phyloP scores from a whole-genome alignment of 2,113 vertebrate genomes.

The Semicossyphus pulcher region DNA sequence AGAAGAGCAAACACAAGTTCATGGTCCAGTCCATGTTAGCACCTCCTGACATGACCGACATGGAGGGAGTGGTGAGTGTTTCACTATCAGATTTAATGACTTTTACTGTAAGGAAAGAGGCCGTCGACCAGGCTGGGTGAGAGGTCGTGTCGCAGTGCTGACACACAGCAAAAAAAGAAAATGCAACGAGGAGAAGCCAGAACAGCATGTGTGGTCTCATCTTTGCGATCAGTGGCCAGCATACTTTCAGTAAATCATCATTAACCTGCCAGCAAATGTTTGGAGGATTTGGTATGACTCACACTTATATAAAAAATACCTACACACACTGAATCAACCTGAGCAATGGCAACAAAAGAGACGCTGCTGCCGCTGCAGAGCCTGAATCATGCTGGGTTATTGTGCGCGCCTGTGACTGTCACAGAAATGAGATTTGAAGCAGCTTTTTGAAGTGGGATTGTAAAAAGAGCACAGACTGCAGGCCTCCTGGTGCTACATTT shows the following conservation, averaged over 20 bases:
- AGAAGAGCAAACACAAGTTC: conserved; percentile 99
- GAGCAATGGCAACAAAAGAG: background rate
- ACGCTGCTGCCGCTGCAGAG: background rate
- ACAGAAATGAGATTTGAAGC: conserved; percentile 32
- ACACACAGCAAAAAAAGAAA: conserved; percentile 14
- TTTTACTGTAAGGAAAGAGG: conserved; percentile 7
- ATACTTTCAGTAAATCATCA: conserved; percentile 22
- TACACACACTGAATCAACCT: background rate
- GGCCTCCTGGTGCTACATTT: background rate
- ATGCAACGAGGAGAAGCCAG: background rate
- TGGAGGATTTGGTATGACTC: conserved; percentile 5
- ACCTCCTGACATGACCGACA: conserved; percentile 96
- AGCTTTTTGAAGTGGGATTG: conserved; percentile 18
- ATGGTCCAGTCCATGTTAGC: conserved; percentile 99
- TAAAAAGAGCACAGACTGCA: conserved; percentile 1
- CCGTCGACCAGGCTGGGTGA: background rate
- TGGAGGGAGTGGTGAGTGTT: conserved; percentile 97
- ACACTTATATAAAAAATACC: background rate
- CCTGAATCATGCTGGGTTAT: background rate
- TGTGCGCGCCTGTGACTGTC: conserved; percentile 16
- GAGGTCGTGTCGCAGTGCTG: conserved; percentile 4
- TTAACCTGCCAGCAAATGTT: conserved; percentile 3
- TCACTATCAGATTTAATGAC: conserved; percentile 13
- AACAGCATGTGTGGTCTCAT: conserved; percentile 42
- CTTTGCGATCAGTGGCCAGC: conserved; percentile 4